Conservation (phyloP, 2,888 invertebrate species). For the Nymphalis urticae region DNA sequence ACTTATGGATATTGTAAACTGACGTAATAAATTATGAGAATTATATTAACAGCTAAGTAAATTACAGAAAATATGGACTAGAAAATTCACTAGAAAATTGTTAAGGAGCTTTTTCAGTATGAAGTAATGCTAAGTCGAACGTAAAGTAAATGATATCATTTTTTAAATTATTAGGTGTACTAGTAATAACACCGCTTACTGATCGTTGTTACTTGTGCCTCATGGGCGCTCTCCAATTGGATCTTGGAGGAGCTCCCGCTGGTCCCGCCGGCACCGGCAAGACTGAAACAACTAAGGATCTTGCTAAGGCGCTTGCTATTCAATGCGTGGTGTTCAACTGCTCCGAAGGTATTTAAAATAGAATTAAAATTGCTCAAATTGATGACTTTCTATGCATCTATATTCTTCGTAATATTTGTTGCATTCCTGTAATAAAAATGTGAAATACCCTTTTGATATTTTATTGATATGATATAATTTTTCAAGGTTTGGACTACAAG, state of each 20-base stretch:
- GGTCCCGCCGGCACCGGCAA: conserved; percentile 94
- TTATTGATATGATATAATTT: conserved; percentile 9
- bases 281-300: conserved; percentile 94
- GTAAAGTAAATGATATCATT: not conserved
- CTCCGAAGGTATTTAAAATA: conserved; percentile 85
- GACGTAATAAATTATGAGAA: no score
- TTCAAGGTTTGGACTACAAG: conserved; percentile 82
- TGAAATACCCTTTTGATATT: not conserved
- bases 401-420: no score
- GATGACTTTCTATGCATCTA: no score
- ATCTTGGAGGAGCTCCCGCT: conserved; percentile 93
- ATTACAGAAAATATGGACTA: no score
- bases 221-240: conserved; percentile 94
- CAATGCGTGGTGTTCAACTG: conserved; percentile 97
- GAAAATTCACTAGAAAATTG: no score
- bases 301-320: conserved; percentile 92
- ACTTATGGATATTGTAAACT: no score
- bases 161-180: conserved; percentile 73
- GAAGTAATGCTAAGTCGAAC: no score
- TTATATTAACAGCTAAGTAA: no score
- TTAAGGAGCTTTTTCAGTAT: no score
- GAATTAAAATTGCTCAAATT: not conserved
- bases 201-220: conserved; percentile 94
- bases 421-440: no score
- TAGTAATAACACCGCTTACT: conserved; percentile 94